Evolutionary conservation across 2,797 vertebrate genomes (phyloP).

Genomic region (Anniella stebbinsi): DNA sequence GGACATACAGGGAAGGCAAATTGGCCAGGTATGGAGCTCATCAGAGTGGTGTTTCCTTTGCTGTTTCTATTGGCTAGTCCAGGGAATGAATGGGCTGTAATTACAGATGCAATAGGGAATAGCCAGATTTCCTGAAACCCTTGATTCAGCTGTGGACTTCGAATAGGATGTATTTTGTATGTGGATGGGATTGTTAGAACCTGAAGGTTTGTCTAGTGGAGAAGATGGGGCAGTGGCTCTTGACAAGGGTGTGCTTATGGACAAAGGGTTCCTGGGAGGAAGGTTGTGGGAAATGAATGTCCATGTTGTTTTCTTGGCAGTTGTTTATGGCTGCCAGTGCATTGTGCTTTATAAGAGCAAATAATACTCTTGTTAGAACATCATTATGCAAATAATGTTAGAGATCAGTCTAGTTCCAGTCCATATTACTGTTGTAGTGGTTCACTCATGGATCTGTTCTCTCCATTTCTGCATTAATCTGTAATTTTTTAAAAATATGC

Average conservation of each 20-base stretch:
- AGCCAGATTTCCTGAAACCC: not conserved
- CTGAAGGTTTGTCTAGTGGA: not conserved
- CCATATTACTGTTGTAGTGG: not conserved
- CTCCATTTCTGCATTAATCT: not conserved
- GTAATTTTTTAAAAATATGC: not conserved
- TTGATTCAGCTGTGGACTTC: accelerated
- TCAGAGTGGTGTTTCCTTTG: not conserved
- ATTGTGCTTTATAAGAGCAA: not conserved
- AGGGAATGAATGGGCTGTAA: not conserved
- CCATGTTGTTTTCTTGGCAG: not conserved
- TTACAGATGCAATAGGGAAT: not conserved
- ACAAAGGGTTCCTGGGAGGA: not conserved
- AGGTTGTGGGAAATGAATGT: not conserved
- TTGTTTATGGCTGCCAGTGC: not conserved
- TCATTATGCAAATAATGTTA: not conserved
- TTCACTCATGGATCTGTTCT: not conserved
- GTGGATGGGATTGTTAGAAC: not conserved
- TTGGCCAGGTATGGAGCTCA: conserved; percentile 87
- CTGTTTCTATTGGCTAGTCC: not conserved
- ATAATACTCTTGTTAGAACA: not conserved
- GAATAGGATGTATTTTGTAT: not conserved
- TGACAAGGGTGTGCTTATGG: not conserved
- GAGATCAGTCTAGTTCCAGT: not conserved
- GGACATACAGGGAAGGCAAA: conserved; percentile 97
- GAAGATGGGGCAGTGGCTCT: not conserved